Conservation (phyloP, 1,140 invertebrate species). For the Patella vulgata region DNA sequence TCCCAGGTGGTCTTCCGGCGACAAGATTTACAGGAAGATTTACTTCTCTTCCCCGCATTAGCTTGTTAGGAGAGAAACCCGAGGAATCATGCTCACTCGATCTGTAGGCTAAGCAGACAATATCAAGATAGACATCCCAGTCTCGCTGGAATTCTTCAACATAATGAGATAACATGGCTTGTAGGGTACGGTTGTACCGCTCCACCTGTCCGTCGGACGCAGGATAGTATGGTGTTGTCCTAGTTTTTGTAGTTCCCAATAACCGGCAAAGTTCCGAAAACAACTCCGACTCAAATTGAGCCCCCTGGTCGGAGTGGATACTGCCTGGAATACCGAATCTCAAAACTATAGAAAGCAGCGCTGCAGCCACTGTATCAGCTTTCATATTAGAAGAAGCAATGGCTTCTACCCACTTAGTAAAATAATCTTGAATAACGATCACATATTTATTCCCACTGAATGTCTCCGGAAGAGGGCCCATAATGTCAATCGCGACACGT, state of each 20-base stretch:
- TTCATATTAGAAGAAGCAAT: constrained; percentile 61
- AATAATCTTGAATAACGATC: constrained; percentile 60
- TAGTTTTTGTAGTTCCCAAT: constrained; percentile 27
- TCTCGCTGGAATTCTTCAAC: constrained; percentile 26
- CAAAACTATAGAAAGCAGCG: constrained; percentile 56
- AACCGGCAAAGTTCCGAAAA: constrained; percentile 24
- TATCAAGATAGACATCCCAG: constrained; percentile 37
- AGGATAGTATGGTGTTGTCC: constrained; percentile 29
- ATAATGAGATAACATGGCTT: constrained; percentile 39
- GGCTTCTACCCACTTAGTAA: constrained; percentile 64
- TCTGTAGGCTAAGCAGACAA: constrained; percentile 35
- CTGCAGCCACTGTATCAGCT: constrained; percentile 56
- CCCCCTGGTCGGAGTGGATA: constrained; percentile 60
- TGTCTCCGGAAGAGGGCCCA: constrained; percentile 32
- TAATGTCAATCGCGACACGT: constrained; percentile 29
- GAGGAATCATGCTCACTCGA: constrained; percentile 36
- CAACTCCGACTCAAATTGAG: constrained; percentile 28
- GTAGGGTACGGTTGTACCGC: constrained; percentile 45
- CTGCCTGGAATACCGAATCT: constrained; percentile 58
- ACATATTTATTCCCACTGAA: constrained; percentile 53
- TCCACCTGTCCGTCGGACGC: constrained; percentile 29
- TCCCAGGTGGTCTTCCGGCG: too few species aligned
- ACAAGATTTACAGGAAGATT: constrained; percentile 23
- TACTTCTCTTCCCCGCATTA: constrained; percentile 39
- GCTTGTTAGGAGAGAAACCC: constrained; percentile 26